Evolutionary conservation across 2,888 invertebrate species (phyloP).

Genomic region (Lasioglossum lativentre): DNA sequence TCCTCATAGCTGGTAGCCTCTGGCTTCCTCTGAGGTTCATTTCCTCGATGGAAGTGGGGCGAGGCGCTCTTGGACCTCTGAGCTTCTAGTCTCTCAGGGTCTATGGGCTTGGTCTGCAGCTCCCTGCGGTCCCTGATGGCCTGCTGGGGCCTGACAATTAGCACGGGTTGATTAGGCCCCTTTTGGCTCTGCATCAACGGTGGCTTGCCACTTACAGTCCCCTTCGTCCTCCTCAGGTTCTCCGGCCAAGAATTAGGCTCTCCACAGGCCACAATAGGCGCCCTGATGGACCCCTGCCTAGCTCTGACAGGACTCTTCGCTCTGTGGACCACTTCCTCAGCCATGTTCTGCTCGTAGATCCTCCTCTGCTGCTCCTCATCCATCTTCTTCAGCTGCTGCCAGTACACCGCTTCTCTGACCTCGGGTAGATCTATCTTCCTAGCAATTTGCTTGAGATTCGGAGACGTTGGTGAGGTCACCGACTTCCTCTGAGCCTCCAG

Average conservation of each 20-base stretch:
- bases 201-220: constrained; percentile 74
- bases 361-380: constrained; percentile 86
- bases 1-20: constrained; percentile 70
- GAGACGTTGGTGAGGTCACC: constrained; percentile 49
- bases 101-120: constrained; percentile 38
- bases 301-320: background rate
- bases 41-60: constrained; percentile 83
- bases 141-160: constrained; percentile 80
- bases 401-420: constrained; percentile 87
- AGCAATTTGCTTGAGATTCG: constrained; percentile 50
- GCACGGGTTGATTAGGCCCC: constrained; percentile 79
- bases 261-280: background rate
- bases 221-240: constrained; percentile 60
- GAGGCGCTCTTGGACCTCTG: constrained; percentile 85
- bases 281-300: background rate
- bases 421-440: constrained; percentile 75
- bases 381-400: constrained; percentile 89
- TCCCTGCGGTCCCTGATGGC: constrained; percentile 74
- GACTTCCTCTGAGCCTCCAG: constrained; percentile 77
- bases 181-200: constrained; percentile 78
- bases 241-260: constrained; percentile 68
- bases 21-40: constrained; percentile 52
- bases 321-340: constrained; percentile 44
- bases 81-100: constrained; percentile 34
- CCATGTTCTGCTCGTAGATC: constrained; percentile 77